These are phyloP conservation scores for Nephrotoma guestfalica DNA, from an alignment of 2,888 invertebrate genomes.

Conservation along the genomic window DNA sequence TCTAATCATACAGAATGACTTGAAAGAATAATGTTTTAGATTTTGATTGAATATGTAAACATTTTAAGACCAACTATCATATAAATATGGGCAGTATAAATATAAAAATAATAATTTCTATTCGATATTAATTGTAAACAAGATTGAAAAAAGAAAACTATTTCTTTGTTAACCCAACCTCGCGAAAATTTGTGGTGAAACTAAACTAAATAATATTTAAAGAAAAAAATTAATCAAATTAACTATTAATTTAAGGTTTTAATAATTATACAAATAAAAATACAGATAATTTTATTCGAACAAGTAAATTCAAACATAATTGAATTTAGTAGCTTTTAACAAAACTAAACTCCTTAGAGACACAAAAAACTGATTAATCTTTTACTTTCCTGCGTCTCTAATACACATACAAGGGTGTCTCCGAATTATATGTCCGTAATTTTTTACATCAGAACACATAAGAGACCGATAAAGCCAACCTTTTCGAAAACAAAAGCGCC, in stretches of 20 bases:
- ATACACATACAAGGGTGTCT: no score
- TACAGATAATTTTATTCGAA: background rate
- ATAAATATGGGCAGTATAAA: no score
- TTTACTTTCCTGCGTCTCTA: no score
- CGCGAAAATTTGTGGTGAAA: background rate
- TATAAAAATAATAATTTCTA: background rate
- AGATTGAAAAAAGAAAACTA: background rate
- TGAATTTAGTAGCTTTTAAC: background rate
- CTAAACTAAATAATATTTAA: background rate
- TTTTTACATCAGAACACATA: no score
- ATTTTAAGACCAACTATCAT: no score
- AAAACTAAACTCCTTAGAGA: background rate
- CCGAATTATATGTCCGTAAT: no score
- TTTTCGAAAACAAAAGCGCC: no score
- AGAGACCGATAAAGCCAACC: no score
- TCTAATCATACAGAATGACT: no score
- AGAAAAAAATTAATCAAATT: background rate
- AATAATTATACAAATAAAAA: background rate
- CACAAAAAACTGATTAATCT: background rate
- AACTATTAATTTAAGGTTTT: background rate
- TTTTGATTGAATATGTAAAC: no score
- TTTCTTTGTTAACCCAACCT: background rate
- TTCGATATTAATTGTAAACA: background rate
- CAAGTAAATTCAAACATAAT: background rate
- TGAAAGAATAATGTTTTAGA: no score